phyloP scores from a whole-genome alignment of 2,113 vertebrate genomes.

The Reinhardtius hippoglossoides region DNA sequence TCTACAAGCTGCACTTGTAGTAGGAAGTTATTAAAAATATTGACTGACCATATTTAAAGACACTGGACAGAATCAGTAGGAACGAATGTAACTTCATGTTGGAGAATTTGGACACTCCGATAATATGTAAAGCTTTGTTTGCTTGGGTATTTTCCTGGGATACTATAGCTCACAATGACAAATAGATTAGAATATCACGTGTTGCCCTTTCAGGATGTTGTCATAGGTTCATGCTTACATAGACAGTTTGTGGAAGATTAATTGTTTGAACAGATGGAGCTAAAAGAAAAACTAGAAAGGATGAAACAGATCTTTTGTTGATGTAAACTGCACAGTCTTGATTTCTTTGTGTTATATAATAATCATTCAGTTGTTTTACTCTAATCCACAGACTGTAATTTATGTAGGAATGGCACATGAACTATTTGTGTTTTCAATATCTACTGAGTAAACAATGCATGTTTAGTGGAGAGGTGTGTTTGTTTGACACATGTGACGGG shows the following conservation, averaged over 20 bases:
- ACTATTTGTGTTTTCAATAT: slow-evolving; percentile 7
- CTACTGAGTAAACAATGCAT: slow-evolving; percentile 12
- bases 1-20: no score
- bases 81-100: not conserved
- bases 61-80: not conserved
- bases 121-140: no score
- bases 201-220: not conserved
- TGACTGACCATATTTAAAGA: no score
- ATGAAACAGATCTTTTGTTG: slow-evolving; percentile 4
- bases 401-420: slow-evolving; percentile 25
- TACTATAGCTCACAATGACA: not conserved
- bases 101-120: no score
- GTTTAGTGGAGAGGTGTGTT: slow-evolving; percentile 12
- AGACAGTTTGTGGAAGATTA: slow-evolving; percentile 16
- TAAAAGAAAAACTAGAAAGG: not conserved
- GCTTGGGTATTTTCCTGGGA: no score
- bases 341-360: slow-evolving; percentile 5
- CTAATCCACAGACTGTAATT: slow-evolving; percentile 8
- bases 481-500: slow-evolving; percentile 37
- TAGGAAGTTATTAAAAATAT: no score
- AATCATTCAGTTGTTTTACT: not conserved
- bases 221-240: not conserved
- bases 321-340: slow-evolving; percentile 20
- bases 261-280: slow-evolving; percentile 5
- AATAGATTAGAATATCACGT: not conserved